Percentiles rank a stretch among this genome's conserved stretches.
These are phyloP conservation scores for Drosophila sordidula DNA, from an alignment of 2,888 invertebrate species.

Conservation along the genomic window DNA sequence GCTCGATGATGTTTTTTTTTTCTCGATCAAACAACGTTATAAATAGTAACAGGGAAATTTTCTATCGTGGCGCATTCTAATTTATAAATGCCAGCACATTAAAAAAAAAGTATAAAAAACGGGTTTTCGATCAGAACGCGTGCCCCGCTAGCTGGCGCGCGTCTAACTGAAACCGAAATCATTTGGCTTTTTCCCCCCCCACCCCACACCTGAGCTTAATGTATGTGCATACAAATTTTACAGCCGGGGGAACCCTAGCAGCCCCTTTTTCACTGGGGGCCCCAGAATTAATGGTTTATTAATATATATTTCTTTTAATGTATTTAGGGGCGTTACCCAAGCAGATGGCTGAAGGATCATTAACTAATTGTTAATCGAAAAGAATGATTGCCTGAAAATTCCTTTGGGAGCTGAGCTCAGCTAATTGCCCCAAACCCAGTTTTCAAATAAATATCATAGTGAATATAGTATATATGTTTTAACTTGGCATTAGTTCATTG, in stretches of 20 bases:
- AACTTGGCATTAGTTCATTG: no score
- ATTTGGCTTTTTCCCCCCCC: conserved; percentile 67
- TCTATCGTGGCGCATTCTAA: conserved; percentile 59
- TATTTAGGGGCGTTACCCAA: conserved; percentile 46
- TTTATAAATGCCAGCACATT: conserved; percentile 69
- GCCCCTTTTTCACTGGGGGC: neutral
- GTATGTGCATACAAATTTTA: conserved; percentile 49
- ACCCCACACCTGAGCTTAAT: conserved; percentile 48
- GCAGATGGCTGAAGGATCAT: conserved; percentile 58
- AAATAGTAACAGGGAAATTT: conserved; percentile 75
- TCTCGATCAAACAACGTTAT: conserved; percentile 44
- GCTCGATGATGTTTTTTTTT: conserved; percentile 63
- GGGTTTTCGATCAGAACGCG: conserved; percentile 68
- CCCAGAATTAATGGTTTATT: conserved; percentile 36
- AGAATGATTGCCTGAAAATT: neutral
- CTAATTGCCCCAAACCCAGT: neutral
- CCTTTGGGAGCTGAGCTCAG: neutral
- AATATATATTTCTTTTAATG: conserved; percentile 32
- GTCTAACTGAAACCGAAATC: conserved; percentile 75
- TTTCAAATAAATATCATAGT: neutral
- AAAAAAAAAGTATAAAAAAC: conserved; percentile 50
- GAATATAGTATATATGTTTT: neutral
- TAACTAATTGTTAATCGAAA: conserved; percentile 53
- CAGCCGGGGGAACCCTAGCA: conserved; percentile 48
- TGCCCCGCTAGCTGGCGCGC: conserved; percentile 53